Base-by-base conservation (phyloP, 2,113 vertebrate species). In the Saimiri boliviensis region DNA sequence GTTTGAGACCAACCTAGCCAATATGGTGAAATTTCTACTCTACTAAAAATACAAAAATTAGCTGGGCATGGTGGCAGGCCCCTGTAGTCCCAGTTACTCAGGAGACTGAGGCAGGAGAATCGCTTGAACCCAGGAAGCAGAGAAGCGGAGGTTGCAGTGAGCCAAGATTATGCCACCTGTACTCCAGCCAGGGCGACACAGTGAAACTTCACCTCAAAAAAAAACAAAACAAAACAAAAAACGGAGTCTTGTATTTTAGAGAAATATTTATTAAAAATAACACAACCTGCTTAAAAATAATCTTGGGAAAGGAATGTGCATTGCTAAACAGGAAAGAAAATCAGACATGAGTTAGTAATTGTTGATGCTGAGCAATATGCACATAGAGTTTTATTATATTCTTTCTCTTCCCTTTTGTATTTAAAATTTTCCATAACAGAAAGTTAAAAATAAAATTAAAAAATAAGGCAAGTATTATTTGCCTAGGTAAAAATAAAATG, bases 221-320 rank as follows among this genome's bases (percentile, higher is more conserved):
- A 23, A 21, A 58, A 23, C 12, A 49, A 49, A 49, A 49, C 47
- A 49, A 14, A 49, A 14, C 47, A 58, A 27, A 25, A 27, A 11
- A 27, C 25, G 3, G 13, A 30, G 12, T 6, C 66, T 68, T 17
- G 86, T 42, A 77, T 81, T 86, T 94, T 80, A 85, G 30, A 80
- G 20, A 66, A 74, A 93, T 76, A 63, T 32, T 85, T 68, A 66
- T 79, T 4, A 54, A 74, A 86, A 94, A 37, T 45, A 6, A 2
- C 37, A 90, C 83, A 21, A 91, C 35, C 80, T 95, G 11, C 20
- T 86, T 97, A 56, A 85, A 85, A 93, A 63, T 54, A 85, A 91
- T 77, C 40, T 49, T 60, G 13, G n/a, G 35, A 11, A 88, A 85
- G 40, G 1, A 85, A 85, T 80, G 42, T 2, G 1, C 47, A 32